Base-by-base conservation (phyloP, 2,797 vertebrate genomes). In the Mustela erminea region DNA sequence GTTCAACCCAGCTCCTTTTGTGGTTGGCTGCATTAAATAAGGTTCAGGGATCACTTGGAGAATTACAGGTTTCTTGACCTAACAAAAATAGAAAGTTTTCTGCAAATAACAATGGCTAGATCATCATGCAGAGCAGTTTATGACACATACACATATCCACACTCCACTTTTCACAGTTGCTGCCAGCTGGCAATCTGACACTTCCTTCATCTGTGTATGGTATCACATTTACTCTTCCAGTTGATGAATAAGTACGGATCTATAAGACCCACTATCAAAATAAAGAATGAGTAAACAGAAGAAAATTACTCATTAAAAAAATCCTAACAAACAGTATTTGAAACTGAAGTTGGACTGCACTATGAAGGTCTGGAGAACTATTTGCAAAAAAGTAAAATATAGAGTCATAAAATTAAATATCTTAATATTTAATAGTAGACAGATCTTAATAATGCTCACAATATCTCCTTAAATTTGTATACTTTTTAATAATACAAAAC, bases 11-110 rank as follows among this genome's bases (percentile, higher is more conserved):
- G 97, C 98, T 98, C 85, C 97, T 98, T 98, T 97, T 95, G 97
- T 95, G 84, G 96, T 98, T 98, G 98, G 93, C 96, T 98, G 97
- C 96, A 98, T 98, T 98, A 99, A 99, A 98, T 98, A 98, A 98
- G 97, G 98, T 98, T 98, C 98, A 98, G 95, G 98, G 98, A 98
- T 98, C 98, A 98, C 95, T 98, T 92, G 60, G 97, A 96, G 95
- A 98, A 98, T 98, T 98, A 98, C 92, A 98, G 98, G 72, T 78
- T 98, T 98, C 97, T 97, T 97, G 97, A 98, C 96, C 98, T 98
- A 93, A 98, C 78, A 98, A 97, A 98, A 98, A 98, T 81, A 97
- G 0, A 97, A 97, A 87, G 88, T 96, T 98, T 98, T 95, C 97
- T 96, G 90, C 95, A 98, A 98, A 98, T 94, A 98, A 86, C 96